Evolutionary conservation across 2,888 invertebrate species (phyloP).

Genomic region (Dione juno): DNA sequence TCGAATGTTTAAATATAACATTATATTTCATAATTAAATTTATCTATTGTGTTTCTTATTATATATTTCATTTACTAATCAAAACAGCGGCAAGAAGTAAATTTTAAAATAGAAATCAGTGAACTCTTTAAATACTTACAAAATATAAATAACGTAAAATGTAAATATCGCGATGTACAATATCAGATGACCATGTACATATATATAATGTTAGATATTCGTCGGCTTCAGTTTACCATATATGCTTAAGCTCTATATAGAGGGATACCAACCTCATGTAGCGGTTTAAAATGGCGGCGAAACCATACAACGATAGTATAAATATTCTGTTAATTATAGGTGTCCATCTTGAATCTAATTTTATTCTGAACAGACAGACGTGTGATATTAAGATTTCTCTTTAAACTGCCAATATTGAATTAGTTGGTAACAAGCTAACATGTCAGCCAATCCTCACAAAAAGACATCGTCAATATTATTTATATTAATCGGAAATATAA

Average conservation of each 20-base stretch:
- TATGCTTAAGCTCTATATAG: slow-evolving; percentile 78
- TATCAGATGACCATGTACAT: slow-evolving; percentile 9
- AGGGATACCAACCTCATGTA: slow-evolving; percentile 52
- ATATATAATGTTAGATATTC: slow-evolving; percentile 69
- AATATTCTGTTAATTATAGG: not conserved
- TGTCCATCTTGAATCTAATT: slow-evolving; percentile 2
- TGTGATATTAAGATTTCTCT: not conserved
- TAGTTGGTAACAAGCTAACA: slow-evolving; percentile 29
- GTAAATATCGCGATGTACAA: not conserved
- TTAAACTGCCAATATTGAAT: slow-evolving; percentile 5
- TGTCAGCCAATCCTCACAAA: slow-evolving; percentile 45
- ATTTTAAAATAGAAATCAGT: not conserved
- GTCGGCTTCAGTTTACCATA: slow-evolving; percentile 81
- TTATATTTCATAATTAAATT: too few species aligned
- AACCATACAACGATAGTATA: slow-evolving; percentile 17
- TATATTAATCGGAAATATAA: slow-evolving; percentile 62
- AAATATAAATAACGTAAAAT: not conserved
- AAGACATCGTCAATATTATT: slow-evolving; percentile 50
- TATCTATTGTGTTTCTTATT: not conserved
- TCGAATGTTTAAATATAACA: too few species aligned
- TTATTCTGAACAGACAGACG: not conserved
- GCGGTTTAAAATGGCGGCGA: slow-evolving; percentile 53
- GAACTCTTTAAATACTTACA: not conserved
- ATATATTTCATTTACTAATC: too few species aligned
- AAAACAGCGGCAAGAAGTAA: not conserved